Base-by-base conservation (phyloP, 2,113 vertebrate genomes). In the Brachyhypopomus gauderio region DNA sequence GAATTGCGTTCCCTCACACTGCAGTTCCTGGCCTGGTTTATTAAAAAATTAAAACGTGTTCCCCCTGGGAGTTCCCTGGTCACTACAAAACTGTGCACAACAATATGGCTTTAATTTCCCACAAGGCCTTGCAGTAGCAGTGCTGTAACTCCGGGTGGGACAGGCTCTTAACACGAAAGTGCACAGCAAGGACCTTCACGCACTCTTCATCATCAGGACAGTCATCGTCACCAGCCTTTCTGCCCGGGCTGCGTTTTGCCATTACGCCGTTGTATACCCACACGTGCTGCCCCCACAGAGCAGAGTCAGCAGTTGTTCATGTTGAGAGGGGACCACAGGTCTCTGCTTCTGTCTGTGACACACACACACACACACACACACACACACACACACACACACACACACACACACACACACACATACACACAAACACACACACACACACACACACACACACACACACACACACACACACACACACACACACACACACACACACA, bases 71-170 rank as follows among this genome's bases (percentile, higher is more conserved):
- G 3, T 41, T 59, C 52, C 64, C 52, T 78, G 89, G 88, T 92
- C 90, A 88, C 90, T 90, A 85, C 86, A 89, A 56, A 92, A 92
- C 89, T 89, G 90, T 93, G 86, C 79, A 19, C 82, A 76, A 92
- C 93, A 92, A 92, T 92, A 91, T 92, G 89, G 89, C 92, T 91
- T 92, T 94, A 94, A 94, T 94, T 94, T 94, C 93, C 93, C 93
- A 58, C 41, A 89, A 88, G 92, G 55, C 72, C 56, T 34, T 71
- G 23, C 56, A 67, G 69, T 71, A 71, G 64, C 58, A 80, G 25
- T 56, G 55, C 59, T 45, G 52, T 38, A 79, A 69, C 64, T 69
- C 45, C 30, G 19, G 64, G 19, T 48, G 80, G 64, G 73, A 76
- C 52, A 27, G 23, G 25, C 17, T 20, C 20, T 22, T 34, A 76